These are phyloP conservation scores for Caenorhabditis inopinata DNA, from an alignment of 1,140 invertebrate genomes.

Conservation along the genomic window DNA sequence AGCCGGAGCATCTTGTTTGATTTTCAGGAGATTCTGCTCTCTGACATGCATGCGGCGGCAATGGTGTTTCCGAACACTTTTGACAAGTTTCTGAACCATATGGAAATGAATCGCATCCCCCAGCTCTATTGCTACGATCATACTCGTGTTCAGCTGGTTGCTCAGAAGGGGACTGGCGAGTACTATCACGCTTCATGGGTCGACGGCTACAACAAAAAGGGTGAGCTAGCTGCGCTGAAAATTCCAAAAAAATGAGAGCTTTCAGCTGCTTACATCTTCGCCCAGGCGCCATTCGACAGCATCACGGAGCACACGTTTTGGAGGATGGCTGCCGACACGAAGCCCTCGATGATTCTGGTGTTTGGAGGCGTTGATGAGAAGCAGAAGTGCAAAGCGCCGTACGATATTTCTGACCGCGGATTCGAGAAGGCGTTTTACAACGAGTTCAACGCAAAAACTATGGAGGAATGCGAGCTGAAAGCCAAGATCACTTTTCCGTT, in stretches of 20 bases:
- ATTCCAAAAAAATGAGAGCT: neutral
- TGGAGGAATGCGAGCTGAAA: neutral
- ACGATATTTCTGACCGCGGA: neutral
- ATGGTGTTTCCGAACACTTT: neutral
- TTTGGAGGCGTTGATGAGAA: conserved; percentile 5
- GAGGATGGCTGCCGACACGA: neutral
- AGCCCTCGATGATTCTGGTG: neutral
- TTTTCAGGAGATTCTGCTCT: neutral
- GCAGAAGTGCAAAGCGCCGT: neutral
- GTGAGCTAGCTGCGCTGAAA: neutral
- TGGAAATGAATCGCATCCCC: conserved; percentile 15
- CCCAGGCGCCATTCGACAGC: neutral
- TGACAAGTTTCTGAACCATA: neutral
- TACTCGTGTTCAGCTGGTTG: neutral
- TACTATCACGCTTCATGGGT: conserved; percentile 7
- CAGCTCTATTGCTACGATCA: conserved; percentile 15
- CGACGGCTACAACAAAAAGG: neutral
- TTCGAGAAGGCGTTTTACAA: neutral
- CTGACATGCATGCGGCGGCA: neutral
- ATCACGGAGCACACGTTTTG: neutral
- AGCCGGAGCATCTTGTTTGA: too few relatives aligned
- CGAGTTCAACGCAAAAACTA: neutral
- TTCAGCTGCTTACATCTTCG: conserved; percentile 20
- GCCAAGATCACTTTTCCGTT: neutral
- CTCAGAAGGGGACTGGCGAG: neutral